Evolutionary conservation across 2,797 vertebrate species (phyloP), one percentile per base, ranked within the genome.

Genomic region (Threskiornis aethiopicus): DNA sequence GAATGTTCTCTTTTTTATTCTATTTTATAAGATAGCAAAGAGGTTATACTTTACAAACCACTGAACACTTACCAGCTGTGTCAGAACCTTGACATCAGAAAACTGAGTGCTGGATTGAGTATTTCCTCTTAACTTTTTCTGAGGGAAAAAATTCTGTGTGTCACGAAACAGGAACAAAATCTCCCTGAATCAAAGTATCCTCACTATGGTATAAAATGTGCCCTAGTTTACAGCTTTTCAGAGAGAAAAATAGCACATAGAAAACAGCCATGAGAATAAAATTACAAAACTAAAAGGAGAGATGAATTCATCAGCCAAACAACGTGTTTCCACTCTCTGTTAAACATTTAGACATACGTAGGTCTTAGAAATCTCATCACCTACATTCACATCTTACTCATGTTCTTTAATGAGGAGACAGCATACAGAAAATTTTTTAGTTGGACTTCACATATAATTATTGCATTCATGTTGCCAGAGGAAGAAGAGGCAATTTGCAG

Each of bases 121-220:
- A 91, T 51, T 96, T 97, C 95, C 98, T 97, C 94, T 97, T 97
- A 83, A 98, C 94, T 98, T 99, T 97, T 98, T 99, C 99, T 99
- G 69, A 87, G 86, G 86, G 49, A 65, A 86, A 87, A 92, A 79
- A 66, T 9, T 58, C 6, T 33, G 6, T 42, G 55, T 52, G 17
- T 87, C 31, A 88, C 4, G n/a, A 78, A 92, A 83, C 10, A 57
- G 13, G 44, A 35, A 67, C 57, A 11, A 26, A 42, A 19, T 5
- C n/a, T 49, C 28, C 29, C 49, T 14, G 24, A 72, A 76, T 28
- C 22, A 71, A 62, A 42, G 10, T 33, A 39, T 58, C n/a, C 14
- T 72, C 75, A 26, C n/a, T 37, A 5, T 10, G 13, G 16, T 24
- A 85, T 17, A 72, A 57, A 66, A 46, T 9, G 10, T 59, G 41